These are phyloP conservation scores for Pipra filicauda DNA, from an alignment of 2,113 vertebrate genomes.

Conservation along the genomic window DNA sequence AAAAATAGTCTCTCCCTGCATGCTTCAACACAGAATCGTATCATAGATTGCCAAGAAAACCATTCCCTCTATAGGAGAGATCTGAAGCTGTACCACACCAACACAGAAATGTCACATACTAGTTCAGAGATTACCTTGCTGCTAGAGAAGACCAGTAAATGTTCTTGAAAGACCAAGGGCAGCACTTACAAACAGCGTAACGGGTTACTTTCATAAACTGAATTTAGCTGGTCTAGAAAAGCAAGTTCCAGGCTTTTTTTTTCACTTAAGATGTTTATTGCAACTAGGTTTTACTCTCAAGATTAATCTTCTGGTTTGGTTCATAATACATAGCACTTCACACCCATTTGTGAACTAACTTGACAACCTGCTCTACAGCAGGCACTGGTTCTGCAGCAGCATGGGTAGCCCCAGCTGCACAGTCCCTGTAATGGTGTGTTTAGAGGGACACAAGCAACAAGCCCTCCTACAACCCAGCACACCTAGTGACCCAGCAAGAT, in stretches of 20 bases:
- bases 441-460: background rate
- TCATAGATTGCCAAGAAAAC: constrained; percentile 60
- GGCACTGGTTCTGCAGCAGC: background rate
- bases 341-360: background rate
- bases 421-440: background rate
- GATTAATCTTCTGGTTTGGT: background rate
- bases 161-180: background rate
- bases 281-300: background rate
- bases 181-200: background rate
- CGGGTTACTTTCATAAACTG: background rate
- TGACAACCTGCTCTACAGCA: background rate
- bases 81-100: background rate
- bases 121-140: background rate
- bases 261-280: background rate
- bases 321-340: background rate
- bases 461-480: background rate
- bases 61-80: constrained; percentile 3
- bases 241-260: background rate
- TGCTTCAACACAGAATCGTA: constrained; percentile 39
- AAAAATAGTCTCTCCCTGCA: constrained; percentile 51
- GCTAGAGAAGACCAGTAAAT: background rate
- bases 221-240: background rate
- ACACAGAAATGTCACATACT: background rate
- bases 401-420: rapidly evolving
- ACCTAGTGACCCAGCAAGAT: background rate